Percentiles rank a stretch among this genome's conserved stretches.
Evolutionary conservation across 2,888 invertebrate species (phyloP).

Genomic region (Caenorhabditis angaria): DNA sequence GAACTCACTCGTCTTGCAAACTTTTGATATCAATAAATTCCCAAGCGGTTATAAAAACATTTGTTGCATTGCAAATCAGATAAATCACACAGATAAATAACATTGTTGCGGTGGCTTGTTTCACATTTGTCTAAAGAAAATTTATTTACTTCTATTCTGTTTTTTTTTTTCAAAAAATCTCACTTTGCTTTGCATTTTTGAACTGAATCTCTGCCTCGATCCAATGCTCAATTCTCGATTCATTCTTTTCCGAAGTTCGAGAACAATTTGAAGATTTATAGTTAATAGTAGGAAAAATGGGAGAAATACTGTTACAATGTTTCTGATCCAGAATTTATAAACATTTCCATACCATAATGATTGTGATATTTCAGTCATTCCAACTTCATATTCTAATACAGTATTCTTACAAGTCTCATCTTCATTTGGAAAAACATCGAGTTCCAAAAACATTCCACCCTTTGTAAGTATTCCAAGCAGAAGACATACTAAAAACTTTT

Average conservation of each 20-base stretch:
- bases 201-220: conserved; percentile 22
- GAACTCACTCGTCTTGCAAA: conserved; percentile 17
- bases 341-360: conserved; percentile 45
- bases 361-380: conserved; percentile 39
- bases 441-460: conserved; percentile 46
- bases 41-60: conserved; percentile 53
- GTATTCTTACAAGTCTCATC: conserved; percentile 44
- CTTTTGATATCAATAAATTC: conserved; percentile 48
- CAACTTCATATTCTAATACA: conserved; percentile 46
- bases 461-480: conserved; percentile 40
- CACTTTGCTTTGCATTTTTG: conserved; percentile 34
- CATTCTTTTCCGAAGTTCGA: conserved; percentile 43
- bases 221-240: conserved; percentile 24
- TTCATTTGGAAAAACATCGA: conserved; percentile 43
- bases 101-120: conserved; percentile 47
- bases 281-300: conserved; percentile 45
- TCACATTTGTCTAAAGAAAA: conserved; percentile 39
- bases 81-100: conserved; percentile 46
- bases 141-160: neutral
- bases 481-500: conserved; percentile 26
- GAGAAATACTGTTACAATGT: conserved; percentile 47
- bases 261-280: conserved; percentile 45
- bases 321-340: conserved; percentile 49
- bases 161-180: too few species aligned
- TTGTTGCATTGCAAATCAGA: conserved; percentile 43